Percentiles rank a stretch among this genome's conserved stretches.
Conservation (phyloP, 2,113 vertebrate genomes). For the Aphyosemion australe region DNA sequence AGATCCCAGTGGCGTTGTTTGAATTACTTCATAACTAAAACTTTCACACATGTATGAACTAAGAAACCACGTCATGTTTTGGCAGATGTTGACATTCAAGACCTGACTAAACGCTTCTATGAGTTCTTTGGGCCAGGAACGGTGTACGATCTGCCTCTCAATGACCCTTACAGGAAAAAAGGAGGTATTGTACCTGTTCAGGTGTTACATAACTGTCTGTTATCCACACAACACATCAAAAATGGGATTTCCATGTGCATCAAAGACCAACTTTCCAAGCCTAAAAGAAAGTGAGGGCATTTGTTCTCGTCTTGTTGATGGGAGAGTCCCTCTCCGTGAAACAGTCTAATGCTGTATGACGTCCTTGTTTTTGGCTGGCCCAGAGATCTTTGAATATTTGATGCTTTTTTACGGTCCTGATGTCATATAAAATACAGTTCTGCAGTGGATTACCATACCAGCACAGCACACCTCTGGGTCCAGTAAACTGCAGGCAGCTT, state of each 20-base stretch:
- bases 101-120: constrained; percentile 65
- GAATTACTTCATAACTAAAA: too few relatives aligned
- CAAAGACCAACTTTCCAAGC: constrained; percentile 19
- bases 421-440: constrained; percentile 20
- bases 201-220: not conserved
- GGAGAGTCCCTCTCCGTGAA: constrained; percentile 33
- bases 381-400: constrained; percentile 18
- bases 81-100: constrained; percentile 64
- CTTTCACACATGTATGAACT: not conserved
- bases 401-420: constrained; percentile 4
- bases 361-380: constrained; percentile 13
- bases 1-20: not conserved
- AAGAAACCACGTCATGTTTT: constrained; percentile 4
- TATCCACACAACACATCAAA: not conserved
- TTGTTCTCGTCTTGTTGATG: not conserved
- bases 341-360: constrained; percentile 26
- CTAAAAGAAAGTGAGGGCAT: constrained; percentile 1
- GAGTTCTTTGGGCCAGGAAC: constrained; percentile 72
- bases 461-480: constrained; percentile 10
- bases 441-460: constrained; percentile 17
- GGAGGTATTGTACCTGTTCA: constrained; percentile 54
- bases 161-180: constrained; percentile 71
- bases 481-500: constrained; percentile 20
- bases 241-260: not conserved
- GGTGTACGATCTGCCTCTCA: constrained; percentile 74